phyloP scores from a whole-genome alignment of 2,797 vertebrate genomes.

The Schizopygopsis malacanthus region DNA sequence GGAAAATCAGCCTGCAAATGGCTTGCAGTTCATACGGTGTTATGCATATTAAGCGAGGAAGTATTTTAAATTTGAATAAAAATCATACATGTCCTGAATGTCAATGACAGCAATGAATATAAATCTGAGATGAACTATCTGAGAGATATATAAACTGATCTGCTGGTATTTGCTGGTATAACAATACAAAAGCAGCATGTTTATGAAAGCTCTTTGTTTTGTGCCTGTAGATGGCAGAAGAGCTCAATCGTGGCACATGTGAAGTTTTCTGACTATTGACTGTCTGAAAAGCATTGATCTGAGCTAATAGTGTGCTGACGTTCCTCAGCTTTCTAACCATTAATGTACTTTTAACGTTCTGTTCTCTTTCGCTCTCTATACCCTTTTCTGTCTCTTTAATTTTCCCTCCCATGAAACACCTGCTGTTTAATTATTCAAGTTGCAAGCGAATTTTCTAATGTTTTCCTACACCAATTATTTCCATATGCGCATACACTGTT shows the following conservation, averaged over 20 bases:
- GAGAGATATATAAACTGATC: background rate
- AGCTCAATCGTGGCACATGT: slow-evolving; percentile 22
- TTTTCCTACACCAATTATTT: slow-evolving; percentile 28
- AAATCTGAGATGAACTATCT: background rate
- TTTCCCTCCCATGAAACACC: slow-evolving; percentile 30
- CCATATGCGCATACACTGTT: slow-evolving; percentile 31
- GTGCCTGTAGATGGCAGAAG: slow-evolving; percentile 51
- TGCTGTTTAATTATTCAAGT: slow-evolving; percentile 44
- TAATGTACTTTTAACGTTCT: slow-evolving; percentile 25
- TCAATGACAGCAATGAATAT: background rate
- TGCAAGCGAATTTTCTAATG: background rate
- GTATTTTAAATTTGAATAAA: background rate
- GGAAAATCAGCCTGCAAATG: background rate
- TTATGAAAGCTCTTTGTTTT: slow-evolving; percentile 6
- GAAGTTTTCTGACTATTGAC: background rate
- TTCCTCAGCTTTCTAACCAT: slow-evolving; percentile 12
- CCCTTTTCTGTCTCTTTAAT: background rate
- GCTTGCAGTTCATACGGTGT: background rate
- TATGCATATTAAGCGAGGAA: background rate
- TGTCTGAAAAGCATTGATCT: slow-evolving; percentile 10
- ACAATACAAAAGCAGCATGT: background rate
- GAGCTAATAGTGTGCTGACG: slow-evolving; percentile 2
- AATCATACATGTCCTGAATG: background rate
- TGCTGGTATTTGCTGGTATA: background rate
- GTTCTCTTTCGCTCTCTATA: background rate